phyloP scores from a whole-genome alignment of 1,140 invertebrate genomes.

The Proales similis region DNA sequence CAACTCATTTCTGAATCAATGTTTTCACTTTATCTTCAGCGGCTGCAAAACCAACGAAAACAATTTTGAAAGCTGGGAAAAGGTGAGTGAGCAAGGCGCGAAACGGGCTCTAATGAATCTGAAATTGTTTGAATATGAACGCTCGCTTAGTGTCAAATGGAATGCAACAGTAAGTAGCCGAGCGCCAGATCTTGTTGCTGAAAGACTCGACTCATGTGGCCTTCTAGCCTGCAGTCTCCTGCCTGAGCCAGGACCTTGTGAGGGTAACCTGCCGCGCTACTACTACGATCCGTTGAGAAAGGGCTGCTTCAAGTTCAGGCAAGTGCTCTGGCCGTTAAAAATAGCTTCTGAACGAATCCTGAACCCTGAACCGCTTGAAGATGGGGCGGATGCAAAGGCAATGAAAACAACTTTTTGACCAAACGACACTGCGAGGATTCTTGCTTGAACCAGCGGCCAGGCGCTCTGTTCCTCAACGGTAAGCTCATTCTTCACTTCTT shows the following conservation, averaged over 20 bases:
- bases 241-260: conserved; percentile 3
- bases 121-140: not conserved
- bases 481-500: too few relatives aligned
- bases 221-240: conserved; percentile 24
- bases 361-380: not conserved
- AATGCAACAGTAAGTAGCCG: conserved; percentile 31
- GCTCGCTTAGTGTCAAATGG: conserved; percentile 33
- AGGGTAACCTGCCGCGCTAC: conserved; percentile 26
- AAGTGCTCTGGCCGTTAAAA: not conserved
- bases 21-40: conserved; percentile 29
- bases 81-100: not conserved
- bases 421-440: conserved; percentile 35
- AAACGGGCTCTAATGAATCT: not conserved
- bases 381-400: conserved; percentile 35
- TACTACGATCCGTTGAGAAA: conserved; percentile 18
- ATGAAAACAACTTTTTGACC: conserved; percentile 28
- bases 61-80: conserved; percentile 36
- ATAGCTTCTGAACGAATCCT: not conserved
- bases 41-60: conserved; percentile 20
- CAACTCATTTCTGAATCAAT: conserved; percentile 26
- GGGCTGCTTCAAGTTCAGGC: conserved; percentile 29
- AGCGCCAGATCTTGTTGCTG: not conserved
- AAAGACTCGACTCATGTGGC: not conserved
- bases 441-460: conserved; percentile 18
- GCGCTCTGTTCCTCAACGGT: conserved; percentile 26